Percentiles rank a stretch among this genome's conserved stretches.
These are phyloP conservation scores for Dunckerocampus dactyliophorus DNA, from an alignment of 2,113 vertebrate genomes.

Conservation along the genomic window DNA sequence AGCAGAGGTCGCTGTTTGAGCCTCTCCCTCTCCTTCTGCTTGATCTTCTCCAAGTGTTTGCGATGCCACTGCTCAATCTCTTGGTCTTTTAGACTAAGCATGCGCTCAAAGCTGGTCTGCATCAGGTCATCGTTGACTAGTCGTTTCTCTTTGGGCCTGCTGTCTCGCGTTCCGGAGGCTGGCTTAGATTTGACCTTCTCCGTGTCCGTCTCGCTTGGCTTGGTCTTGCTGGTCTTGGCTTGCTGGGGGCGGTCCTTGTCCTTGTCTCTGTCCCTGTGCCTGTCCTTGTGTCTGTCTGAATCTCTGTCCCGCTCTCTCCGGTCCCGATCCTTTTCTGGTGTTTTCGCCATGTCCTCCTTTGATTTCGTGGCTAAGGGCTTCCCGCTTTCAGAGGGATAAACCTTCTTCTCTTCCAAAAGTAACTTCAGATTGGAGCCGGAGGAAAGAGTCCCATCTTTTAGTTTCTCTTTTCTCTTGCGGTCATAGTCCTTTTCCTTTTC, in stretches of 20 bases:
- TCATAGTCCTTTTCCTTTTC: constrained; percentile 79
- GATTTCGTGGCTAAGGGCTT: constrained; percentile 77
- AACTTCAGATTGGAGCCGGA: constrained; percentile 76
- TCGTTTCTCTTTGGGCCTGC: constrained; percentile 90
- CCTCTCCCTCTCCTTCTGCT: constrained; percentile 93
- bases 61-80: constrained; percentile 98
- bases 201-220: constrained; percentile 61
- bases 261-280: constrained; percentile 86
- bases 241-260: constrained; percentile 84
- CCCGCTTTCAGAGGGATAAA: constrained; percentile 70
- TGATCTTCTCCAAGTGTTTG: constrained; percentile 98
- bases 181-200: constrained; percentile 76
- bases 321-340: constrained; percentile 88
- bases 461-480: constrained; percentile 84
- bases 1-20: constrained; percentile 81
- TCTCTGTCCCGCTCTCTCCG: constrained; percentile 82
- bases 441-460: constrained; percentile 71
- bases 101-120: constrained; percentile 98
- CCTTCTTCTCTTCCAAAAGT: constrained; percentile 83
- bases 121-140: constrained; percentile 96
- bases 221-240: constrained; percentile 69
- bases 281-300: constrained; percentile 86
- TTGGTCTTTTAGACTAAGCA: constrained; percentile 96
- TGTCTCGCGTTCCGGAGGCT: constrained; percentile 76
- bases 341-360: constrained; percentile 87